Base-by-base conservation (phyloP, 2,888 invertebrate species). In the Pyralis farinalis region DNA sequence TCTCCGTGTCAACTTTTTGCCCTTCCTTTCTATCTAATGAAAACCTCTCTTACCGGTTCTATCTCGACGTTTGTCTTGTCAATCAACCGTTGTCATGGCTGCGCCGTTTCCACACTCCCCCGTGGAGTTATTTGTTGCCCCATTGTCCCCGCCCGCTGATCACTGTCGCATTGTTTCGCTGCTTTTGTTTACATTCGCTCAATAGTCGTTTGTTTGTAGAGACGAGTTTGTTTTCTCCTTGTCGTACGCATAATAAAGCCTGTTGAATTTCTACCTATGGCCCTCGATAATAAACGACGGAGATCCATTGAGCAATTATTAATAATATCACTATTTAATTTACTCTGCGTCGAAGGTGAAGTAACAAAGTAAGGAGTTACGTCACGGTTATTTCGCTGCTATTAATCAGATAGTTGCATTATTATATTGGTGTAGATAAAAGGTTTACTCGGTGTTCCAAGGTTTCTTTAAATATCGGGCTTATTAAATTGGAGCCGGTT, bases 111-210 rank as follows among this genome's bases (percentile, higher is more conserved):
- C 70, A 68, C 66, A 66, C 73, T 79, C 76, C 76, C 75, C 71
- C 68, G 53, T 66, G 59, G 70, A 78, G 76, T 81, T 83, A 84
- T 83, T 82, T 79, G 85, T 85, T 84, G 67, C 70, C 70, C 78
- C 68, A 86, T 86, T 87, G 85, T 87, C 62, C 65, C 65, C 64
- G 60, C 63, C 66, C 59, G 68, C 68, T 71, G 74, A 78, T 81
- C 78, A 76, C 71, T 74, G 81, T 76, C 72, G 67, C 72, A 84
- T 84, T 85, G 83, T 86, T 74, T 77, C 70, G 60, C 68, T 63
- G 71, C 75, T 77, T 78, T 84, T 83, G 84, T 84, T 84, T 86
- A 82, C 72, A 74, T 74, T 74, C 65, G 66, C 60, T 77, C 71
- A 65, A 72, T 73, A 65, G 65, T 66, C 69, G 71, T 76, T 80